Percentiles rank a stretch among this genome's conserved stretches.
These are phyloP conservation scores for Zophobas atratus DNA, from an alignment of 1,140 invertebrate genomes.

Conservation along the genomic window DNA sequence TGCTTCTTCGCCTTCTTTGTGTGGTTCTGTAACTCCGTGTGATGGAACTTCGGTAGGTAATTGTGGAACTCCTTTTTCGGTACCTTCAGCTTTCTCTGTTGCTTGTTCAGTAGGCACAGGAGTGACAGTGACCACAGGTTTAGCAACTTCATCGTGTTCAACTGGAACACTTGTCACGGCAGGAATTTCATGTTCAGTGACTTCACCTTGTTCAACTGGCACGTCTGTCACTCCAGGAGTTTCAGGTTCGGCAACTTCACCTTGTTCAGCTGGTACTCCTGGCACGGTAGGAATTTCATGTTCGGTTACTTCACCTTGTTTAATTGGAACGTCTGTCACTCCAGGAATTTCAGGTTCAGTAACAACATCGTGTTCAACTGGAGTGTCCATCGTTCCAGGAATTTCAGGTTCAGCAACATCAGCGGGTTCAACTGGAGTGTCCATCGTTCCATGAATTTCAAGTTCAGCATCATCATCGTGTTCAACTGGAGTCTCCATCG, in stretches of 20 bases:
- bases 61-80: constrained; percentile 43
- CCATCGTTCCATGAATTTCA: neutral
- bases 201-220: constrained; percentile 38
- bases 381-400: neutral
- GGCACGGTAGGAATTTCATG: constrained; percentile 48
- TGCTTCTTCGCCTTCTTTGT: neutral
- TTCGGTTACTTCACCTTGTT: constrained; percentile 51
- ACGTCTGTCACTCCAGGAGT: constrained; percentile 46
- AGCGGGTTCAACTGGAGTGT: neutral
- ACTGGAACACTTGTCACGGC: constrained; percentile 47
- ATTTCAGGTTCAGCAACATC: neutral
- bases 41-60: constrained; percentile 48
- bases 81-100: neutral
- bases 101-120: constrained; percentile 10
- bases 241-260: constrained; percentile 53
- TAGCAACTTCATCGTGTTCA: constrained; percentile 46
- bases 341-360: neutral
- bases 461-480: neutral
- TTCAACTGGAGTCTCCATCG: no score
- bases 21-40: neutral
- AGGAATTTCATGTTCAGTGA: constrained; percentile 48
- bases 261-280: constrained; percentile 14
- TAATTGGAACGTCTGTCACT: neutral
- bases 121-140: constrained; percentile 49
- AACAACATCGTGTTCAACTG: neutral